phyloP scores from a whole-genome alignment of 2,888 invertebrate genomes.

The Diabrotica balteata region DNA sequence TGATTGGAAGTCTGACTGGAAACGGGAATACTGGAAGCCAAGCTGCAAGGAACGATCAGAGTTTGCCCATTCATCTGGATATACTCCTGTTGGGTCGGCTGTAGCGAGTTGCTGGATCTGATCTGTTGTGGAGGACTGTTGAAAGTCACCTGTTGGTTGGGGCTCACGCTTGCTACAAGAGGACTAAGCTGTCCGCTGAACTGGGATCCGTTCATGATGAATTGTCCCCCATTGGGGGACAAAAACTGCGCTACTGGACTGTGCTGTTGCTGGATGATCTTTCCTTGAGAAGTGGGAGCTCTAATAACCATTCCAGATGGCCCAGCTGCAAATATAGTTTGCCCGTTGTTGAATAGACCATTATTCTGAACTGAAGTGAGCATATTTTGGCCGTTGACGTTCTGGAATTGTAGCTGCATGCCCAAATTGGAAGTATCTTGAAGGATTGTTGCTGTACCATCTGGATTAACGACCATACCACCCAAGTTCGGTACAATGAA shows the following conservation, averaged over 20 bases:
- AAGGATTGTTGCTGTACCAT: conserved; percentile 72
- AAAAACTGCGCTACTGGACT: conserved; percentile 76
- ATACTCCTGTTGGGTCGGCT: conserved; percentile 68
- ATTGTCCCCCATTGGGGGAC: conserved; percentile 76
- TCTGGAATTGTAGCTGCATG: conserved; percentile 79
- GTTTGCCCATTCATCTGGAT: conserved; percentile 74
- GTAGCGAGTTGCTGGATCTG: conserved; percentile 54
- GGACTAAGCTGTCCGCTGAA: conserved; percentile 82
- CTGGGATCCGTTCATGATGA: conserved; percentile 76
- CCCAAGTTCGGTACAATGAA: conserved; percentile 81
- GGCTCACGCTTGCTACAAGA: conserved; percentile 76
- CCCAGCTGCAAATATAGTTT: conserved; percentile 71
- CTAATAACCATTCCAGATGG: conserved; percentile 81
- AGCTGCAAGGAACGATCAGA: conserved; percentile 74
- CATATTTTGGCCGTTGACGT: conserved; percentile 80
- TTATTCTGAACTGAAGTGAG: conserved; percentile 75
- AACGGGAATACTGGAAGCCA: conserved; percentile 65
- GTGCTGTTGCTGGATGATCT: conserved; percentile 69
- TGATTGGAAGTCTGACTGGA: conserved; percentile 62
- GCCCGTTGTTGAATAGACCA: conserved; percentile 68
- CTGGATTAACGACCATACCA: conserved; percentile 84
- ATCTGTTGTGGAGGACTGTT: conserved; percentile 48
- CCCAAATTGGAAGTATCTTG: conserved; percentile 75
- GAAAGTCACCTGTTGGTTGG: conserved; percentile 68
- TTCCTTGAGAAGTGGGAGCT: conserved; percentile 75